Conservation (phyloP, 2,888 invertebrate species). For the Acrocyrtus sp. region DNA sequence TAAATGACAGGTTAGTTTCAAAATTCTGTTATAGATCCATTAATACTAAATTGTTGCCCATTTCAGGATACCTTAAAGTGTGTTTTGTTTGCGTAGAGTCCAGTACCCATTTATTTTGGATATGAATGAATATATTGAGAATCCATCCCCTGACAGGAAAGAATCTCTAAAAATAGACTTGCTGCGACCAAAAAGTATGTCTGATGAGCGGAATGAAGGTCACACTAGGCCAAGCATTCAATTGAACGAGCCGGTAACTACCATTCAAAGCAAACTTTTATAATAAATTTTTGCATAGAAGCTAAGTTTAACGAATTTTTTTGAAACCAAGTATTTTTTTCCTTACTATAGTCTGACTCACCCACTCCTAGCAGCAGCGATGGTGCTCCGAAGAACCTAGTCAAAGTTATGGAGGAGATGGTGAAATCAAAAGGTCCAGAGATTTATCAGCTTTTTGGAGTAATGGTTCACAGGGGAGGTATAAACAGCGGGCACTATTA, state of each 20-base stretch:
- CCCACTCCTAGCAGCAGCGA: too few species aligned
- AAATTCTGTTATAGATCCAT: too few species aligned
- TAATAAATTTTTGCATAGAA: too few species aligned
- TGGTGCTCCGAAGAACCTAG: too few species aligned
- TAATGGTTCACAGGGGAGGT: constrained; percentile 92
- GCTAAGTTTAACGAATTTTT: too few species aligned
- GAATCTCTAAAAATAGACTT: constrained; percentile 23
- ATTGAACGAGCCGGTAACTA: constrained; percentile 14
- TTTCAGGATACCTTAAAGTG: background rate
- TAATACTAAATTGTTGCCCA: background rate
- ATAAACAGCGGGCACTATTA: constrained; percentile 92
- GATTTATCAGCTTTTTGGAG: constrained; percentile 86
- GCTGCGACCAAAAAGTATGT: constrained; percentile 16
- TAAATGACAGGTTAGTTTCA: constrained; percentile 50
- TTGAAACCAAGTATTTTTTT: too few species aligned
- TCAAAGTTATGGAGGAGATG: constrained; percentile 19
- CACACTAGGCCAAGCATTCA: constrained; percentile 54
- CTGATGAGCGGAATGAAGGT: constrained; percentile 9
- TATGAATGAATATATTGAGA: constrained; percentile 50
- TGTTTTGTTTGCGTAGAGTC: constrained; percentile 31
- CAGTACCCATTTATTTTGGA: constrained; percentile 41
- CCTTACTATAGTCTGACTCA: too few species aligned
- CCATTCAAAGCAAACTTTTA: too few species aligned
- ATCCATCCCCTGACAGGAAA: constrained; percentile 6
- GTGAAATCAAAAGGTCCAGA: constrained; percentile 72